A percentile compares a stretch with the other conserved stretches of the same genome.
These are phyloP conservation scores for Phainopepla nitens DNA, from an alignment of 2,113 vertebrate genomes.

Conservation along the genomic window DNA sequence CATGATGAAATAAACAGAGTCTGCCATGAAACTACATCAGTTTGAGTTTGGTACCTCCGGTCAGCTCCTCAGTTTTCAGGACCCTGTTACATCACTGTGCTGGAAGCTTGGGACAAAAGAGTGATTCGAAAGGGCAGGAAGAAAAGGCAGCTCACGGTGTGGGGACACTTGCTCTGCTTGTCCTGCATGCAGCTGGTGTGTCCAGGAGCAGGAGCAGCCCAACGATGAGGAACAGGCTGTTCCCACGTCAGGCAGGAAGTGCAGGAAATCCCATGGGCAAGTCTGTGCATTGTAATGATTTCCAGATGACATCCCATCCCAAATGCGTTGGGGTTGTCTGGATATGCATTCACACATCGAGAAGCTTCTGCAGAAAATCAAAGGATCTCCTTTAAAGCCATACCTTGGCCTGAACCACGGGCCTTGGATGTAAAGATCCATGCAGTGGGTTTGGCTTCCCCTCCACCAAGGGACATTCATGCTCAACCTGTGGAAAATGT, in stretches of 20 bases:
- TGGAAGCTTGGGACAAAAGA: background rate
- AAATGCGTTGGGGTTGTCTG: background rate
- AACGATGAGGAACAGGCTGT: constrained; percentile 1
- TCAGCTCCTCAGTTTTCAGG: too few relatives aligned
- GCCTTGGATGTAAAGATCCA: background rate
- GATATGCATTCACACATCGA: background rate
- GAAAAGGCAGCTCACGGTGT: background rate
- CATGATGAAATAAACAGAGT: too few relatives aligned
- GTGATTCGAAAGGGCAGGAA: background rate
- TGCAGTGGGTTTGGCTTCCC: constrained; percentile 14
- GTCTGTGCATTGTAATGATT: background rate
- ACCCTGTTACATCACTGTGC: background rate
- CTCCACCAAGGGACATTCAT: background rate
- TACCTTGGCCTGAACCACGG: background rate
- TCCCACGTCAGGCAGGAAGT: constrained; percentile 17
- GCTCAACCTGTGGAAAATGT: background rate
- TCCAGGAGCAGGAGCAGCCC: background rate
- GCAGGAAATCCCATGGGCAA: background rate
- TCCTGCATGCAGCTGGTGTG: background rate
- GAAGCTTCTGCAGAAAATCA: background rate
- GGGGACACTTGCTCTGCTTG: background rate
- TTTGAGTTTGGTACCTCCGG: too few relatives aligned
- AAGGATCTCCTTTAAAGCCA: background rate
- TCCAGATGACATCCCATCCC: constrained; percentile 27
- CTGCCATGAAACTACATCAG: too few relatives aligned